phyloP scores from a whole-genome alignment of 2,888 invertebrate genomes.

The Scaptomyza cyrtandrae region DNA sequence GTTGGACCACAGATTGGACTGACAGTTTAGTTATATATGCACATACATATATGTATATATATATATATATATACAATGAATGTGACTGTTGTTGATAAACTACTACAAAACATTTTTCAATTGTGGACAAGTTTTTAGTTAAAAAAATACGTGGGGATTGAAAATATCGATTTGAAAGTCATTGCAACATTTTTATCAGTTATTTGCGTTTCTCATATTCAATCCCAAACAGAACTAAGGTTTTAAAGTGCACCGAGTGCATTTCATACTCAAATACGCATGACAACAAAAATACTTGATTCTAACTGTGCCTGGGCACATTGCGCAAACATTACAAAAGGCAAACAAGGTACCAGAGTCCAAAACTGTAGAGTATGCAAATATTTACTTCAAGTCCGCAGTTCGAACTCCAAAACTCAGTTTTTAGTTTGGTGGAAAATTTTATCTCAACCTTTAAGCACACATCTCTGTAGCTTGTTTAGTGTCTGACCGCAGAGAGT shows the following conservation, averaged over 20 bases:
- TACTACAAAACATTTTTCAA: conserved; percentile 42
- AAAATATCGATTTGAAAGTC: background rate
- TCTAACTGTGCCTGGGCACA: conserved; percentile 33
- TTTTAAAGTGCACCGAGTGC: conserved; percentile 50
- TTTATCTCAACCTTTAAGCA: conserved; percentile 22
- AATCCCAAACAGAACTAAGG: conserved; percentile 38
- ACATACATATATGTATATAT: background rate
- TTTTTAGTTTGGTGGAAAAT: conserved; percentile 22
- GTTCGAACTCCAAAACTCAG: conserved; percentile 33
- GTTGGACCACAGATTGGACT: conserved; percentile 47
- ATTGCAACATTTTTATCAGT: conserved; percentile 1
- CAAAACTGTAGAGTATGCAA: conserved; percentile 58
- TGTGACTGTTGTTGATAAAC: conserved; percentile 2
- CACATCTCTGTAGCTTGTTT: conserved; percentile 13
- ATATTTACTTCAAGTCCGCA: conserved; percentile 54
- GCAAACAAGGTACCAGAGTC: conserved; percentile 38
- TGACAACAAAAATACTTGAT: conserved; percentile 24
- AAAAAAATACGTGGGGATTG: conserved; percentile 21
- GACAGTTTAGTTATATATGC: conserved; percentile 43
- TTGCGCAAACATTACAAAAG: conserved; percentile 42
- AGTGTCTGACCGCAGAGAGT: background rate
- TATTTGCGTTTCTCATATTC: conserved; percentile 75
- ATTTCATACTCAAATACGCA: conserved; percentile 40
- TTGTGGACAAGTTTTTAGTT: conserved; percentile 47
- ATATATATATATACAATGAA: background rate